phyloP scores from a whole-genome alignment of 2,113 vertebrate species.

The Pelodiscus sinensis region DNA sequence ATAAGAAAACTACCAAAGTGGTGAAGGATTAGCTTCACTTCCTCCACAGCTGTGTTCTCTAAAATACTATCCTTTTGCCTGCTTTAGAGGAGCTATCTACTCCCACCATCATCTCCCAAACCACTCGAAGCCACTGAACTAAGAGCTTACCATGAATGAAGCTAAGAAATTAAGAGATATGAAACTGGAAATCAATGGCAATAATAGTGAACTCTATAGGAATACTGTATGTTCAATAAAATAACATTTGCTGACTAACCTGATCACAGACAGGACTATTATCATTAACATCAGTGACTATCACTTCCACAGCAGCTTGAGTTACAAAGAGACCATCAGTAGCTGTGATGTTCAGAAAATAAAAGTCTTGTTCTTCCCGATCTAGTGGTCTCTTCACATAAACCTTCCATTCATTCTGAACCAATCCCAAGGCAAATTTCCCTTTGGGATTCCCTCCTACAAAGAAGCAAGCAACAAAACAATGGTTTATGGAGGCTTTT shows the following conservation, averaged over 20 bases:
- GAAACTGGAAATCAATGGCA: not conserved
- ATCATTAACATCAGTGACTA: conserved; percentile 92
- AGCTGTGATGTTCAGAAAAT: conserved; percentile 93
- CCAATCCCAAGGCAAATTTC: conserved; percentile 91
- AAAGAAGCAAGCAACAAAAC: not conserved
- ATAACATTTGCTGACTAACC: conserved; percentile 72
- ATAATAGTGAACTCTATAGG: fast-evolving
- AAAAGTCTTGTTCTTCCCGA: conserved; percentile 89
- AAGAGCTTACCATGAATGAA: not conserved
- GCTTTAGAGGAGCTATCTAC: not conserved
- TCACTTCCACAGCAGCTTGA: conserved; percentile 89
- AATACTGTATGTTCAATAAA: fast-evolving
- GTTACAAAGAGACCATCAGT: conserved; percentile 95
- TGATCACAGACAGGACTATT: conserved; percentile 93
- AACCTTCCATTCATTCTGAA: conserved; percentile 97
- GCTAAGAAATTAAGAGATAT: not conserved
- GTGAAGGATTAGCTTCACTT: not conserved
- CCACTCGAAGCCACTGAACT: not conserved
- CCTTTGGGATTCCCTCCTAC: conserved; percentile 92
- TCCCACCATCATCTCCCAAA: not conserved
- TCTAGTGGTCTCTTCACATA: conserved; percentile 94
- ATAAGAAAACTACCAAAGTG: not conserved
- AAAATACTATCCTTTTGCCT: not conserved
- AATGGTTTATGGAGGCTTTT: not conserved
- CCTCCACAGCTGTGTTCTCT: not conserved